These are phyloP conservation scores for Lithobates sylvaticus DNA, from an alignment of 2,797 vertebrate species.

Conservation along the genomic window DNA sequence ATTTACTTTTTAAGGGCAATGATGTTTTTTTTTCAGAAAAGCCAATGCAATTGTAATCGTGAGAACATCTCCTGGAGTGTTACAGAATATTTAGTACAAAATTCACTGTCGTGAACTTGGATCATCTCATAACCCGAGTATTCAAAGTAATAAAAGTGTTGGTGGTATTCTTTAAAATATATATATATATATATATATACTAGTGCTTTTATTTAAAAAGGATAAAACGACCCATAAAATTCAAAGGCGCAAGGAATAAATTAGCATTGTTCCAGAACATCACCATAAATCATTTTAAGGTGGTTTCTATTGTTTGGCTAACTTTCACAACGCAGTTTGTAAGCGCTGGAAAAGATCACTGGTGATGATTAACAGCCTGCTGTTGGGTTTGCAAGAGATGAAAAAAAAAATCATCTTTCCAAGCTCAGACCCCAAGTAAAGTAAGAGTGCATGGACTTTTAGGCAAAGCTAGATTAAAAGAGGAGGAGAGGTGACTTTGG, in stretches of 20 bases:
- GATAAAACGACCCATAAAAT: constrained; percentile 8
- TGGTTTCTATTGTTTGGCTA: constrained; percentile 79
- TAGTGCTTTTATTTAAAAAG: constrained; percentile 4
- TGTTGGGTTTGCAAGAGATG: constrained; percentile 76
- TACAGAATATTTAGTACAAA: not conserved
- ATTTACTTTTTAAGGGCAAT: no score
- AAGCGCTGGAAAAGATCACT: constrained; percentile 73
- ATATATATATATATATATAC: not conserved
- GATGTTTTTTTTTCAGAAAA: not conserved
- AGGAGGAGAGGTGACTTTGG: constrained; percentile 79
- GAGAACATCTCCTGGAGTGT: not conserved
- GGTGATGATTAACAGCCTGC: constrained; percentile 80
- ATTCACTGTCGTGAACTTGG: not conserved
- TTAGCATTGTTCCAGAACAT: constrained; percentile 75
- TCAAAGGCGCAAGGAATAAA: constrained; percentile 75
- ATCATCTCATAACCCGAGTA: not conserved
- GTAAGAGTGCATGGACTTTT: constrained; percentile 78
- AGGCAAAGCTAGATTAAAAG: constrained; percentile 84
- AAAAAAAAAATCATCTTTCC: constrained; percentile 21
- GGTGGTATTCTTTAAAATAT: not conserved
- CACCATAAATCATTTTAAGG: constrained; percentile 75
- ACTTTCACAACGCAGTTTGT: constrained; percentile 77
- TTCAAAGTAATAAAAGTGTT: not conserved
- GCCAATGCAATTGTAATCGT: not conserved
- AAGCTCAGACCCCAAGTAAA: constrained; percentile 81